These are phyloP conservation scores for Cotesia congregata DNA, from an alignment of 2,888 invertebrate species.

Conservation along the genomic window DNA sequence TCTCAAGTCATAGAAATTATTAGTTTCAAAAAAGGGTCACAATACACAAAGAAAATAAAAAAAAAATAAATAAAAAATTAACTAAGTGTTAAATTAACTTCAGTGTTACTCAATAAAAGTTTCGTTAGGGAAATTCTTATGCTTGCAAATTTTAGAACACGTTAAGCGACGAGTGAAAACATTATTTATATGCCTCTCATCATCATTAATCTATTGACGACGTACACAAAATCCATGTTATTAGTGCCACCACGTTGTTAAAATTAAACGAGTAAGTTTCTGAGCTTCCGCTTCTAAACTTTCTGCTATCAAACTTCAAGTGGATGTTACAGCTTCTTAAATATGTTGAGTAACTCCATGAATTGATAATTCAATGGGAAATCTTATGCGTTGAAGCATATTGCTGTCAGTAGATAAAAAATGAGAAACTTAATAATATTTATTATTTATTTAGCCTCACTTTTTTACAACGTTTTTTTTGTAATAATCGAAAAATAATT, in stretches of 20 bases:
- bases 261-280: not conserved
- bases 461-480: not conserved
- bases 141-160: not conserved
- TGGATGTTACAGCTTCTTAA: not conserved
- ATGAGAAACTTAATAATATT: not conserved
- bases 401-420: not conserved
- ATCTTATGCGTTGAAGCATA: not conserved
- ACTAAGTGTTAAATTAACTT: too few species aligned
- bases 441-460: not conserved
- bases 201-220: conserved; percentile 15
- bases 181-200: not conserved
- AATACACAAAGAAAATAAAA: too few species aligned
- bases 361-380: conserved; percentile 2
- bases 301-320: conserved; percentile 10
- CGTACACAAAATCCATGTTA: conserved; percentile 17
- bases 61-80: too few species aligned
- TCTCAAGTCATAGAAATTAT: too few species aligned
- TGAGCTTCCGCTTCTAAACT: conserved; percentile 3
- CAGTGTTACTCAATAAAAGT: not conserved
- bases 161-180: not conserved
- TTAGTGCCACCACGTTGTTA: conserved; percentile 14
- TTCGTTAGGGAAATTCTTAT: not conserved
- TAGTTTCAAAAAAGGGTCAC: too few species aligned
- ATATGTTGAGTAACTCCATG: conserved; percentile 2
- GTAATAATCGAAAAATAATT: too few species aligned